phyloP scores from a whole-genome alignment of 2,113 vertebrate genomes.

The Phyllostomus hastatus region DNA sequence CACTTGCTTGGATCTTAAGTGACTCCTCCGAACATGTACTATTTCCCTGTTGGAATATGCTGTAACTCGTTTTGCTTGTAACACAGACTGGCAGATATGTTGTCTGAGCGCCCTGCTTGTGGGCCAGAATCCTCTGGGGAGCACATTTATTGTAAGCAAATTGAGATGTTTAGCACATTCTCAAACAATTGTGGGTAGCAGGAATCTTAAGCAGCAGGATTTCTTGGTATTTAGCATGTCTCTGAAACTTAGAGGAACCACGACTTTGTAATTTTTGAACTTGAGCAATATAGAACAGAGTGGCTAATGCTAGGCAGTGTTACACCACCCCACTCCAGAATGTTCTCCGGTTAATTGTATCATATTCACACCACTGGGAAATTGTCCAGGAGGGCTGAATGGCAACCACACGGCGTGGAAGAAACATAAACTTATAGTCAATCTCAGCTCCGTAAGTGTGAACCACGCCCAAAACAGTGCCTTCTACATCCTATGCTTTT shows the following conservation, averaged over 20 bases:
- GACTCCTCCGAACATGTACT: neutral
- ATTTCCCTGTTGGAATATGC: neutral
- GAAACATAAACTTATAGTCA: neutral
- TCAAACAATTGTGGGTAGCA: neutral
- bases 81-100: neutral
- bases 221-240: neutral
- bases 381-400: fast-evolving
- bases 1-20: neutral
- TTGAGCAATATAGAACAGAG: neutral
- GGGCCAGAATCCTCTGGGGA: neutral
- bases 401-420: neutral
- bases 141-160: neutral
- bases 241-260: neutral
- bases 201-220: neutral
- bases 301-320: neutral
- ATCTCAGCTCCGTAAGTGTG: neutral
- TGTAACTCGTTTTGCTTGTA: neutral
- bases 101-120: neutral
- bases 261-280: neutral
- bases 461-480: neutral
- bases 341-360: neutral
- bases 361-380: neutral
- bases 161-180: neutral
- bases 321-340: neutral
- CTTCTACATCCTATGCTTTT: neutral